phyloP scores from a whole-genome alignment of 2,888 invertebrate species.

The Chaitophorus viminalis region DNA sequence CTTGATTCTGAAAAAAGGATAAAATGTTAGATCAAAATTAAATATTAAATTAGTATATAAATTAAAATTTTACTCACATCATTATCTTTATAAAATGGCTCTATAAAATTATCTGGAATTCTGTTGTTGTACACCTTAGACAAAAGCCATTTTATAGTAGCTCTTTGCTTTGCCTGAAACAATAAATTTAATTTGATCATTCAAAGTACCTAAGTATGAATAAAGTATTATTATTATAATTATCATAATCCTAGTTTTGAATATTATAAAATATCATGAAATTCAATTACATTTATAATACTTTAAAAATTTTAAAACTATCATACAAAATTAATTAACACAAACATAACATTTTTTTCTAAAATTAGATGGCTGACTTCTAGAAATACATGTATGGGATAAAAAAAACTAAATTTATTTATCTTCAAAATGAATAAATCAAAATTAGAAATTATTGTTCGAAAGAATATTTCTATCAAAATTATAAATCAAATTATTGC shows the following conservation, averaged over 20 bases:
- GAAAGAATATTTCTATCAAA: no score
- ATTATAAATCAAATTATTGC: no score
- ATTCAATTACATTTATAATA: no score
- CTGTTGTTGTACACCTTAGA: constrained; percentile 95
- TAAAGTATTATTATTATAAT: no score
- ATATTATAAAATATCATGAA: no score
- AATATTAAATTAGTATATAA: constrained; percentile 6
- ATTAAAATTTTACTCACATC: constrained; percentile 75
- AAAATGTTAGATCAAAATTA: constrained; percentile 14
- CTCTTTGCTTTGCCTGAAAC: constrained; percentile 93
- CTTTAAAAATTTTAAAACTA: no score
- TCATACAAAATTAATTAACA: no score
- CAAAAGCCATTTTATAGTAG: constrained; percentile 95
- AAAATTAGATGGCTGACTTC: neutral
- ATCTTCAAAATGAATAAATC: neutral
- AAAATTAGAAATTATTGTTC: no score
- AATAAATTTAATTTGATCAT: constrained; percentile 64
- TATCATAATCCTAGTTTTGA: no score
- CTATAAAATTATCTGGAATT: constrained; percentile 90
- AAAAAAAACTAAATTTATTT: neutral
- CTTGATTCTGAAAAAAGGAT: constrained; percentile 77
- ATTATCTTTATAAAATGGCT: constrained; percentile 94
- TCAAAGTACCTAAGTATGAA: no score
- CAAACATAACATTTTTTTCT: no score
- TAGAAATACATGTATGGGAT: neutral